A percentile compares a stretch with the other conserved stretches of the same genome.
These are phyloP conservation scores for Pachliopta kotzebuea DNA, from an alignment of 2,888 invertebrate species.

Conservation along the genomic window DNA sequence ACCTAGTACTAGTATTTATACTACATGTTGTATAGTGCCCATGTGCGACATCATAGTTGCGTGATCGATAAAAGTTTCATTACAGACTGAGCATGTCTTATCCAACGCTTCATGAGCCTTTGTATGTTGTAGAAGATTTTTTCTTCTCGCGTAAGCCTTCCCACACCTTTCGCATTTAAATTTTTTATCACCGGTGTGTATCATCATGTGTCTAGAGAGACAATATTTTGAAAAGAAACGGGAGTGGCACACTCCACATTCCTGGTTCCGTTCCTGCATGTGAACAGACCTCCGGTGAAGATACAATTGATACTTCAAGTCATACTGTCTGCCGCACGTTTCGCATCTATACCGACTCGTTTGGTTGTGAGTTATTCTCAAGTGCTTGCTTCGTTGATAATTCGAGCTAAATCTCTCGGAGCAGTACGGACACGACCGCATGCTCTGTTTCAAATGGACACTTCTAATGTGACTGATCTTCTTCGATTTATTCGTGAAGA, in stretches of 20 bases:
- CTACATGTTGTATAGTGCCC: constrained; percentile 31
- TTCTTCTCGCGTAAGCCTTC: constrained; percentile 62
- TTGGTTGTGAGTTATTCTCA: constrained; percentile 58
- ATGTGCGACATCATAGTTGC: constrained; percentile 42
- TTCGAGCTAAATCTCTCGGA: constrained; percentile 62
- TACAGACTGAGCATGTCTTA: constrained; percentile 44
- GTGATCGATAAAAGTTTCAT: constrained; percentile 43
- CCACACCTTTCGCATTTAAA: constrained; percentile 72
- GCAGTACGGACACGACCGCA: constrained; percentile 59
- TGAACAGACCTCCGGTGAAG: constrained; percentile 62
- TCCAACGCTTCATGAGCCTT: constrained; percentile 46
- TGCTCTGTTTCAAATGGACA: constrained; percentile 56
- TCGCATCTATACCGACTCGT: constrained; percentile 53
- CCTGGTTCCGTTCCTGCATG: constrained; percentile 60
- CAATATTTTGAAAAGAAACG: constrained; percentile 63
- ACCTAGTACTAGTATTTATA: neutral
- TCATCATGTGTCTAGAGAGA: constrained; percentile 71
- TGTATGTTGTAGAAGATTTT: constrained; percentile 53
- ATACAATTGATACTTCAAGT: constrained; percentile 57
- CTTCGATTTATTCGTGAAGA: constrained; percentile 57
- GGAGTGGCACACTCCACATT: constrained; percentile 56
- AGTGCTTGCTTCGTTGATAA: constrained; percentile 61
- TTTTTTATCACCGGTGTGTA: constrained; percentile 73
- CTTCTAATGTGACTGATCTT: constrained; percentile 51
- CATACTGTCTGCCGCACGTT: constrained; percentile 59